phyloP scores from a whole-genome alignment of 92 coral and sea anemone species.

The Epizoanthus ramosus region DNA sequence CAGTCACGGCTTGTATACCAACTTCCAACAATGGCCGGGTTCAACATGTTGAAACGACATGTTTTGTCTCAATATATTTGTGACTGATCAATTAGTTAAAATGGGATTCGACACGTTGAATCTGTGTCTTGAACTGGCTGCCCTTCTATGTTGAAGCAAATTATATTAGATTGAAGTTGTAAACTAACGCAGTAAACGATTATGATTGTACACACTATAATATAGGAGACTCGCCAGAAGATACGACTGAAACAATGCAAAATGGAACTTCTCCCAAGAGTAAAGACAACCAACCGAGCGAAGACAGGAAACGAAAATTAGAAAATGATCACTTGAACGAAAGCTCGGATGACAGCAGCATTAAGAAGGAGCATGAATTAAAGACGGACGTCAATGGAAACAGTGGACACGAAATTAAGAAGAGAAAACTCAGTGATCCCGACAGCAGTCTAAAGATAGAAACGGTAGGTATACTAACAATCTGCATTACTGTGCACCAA shows the following conservation, averaged over 20 bases:
- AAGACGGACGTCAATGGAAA: constrained; percentile 89
- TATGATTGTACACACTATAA: not conserved
- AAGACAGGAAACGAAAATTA: constrained; percentile 77
- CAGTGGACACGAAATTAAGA: constrained; percentile 86
- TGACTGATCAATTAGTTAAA: no score
- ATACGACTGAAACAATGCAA: constrained; percentile 52
- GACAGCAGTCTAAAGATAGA: constrained; percentile 69
- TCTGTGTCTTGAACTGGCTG: no score
- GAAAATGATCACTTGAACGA: constrained; percentile 59
- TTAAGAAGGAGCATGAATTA: constrained; percentile 59
- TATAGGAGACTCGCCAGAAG: constrained; percentile 46
- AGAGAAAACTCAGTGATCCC: constrained; percentile 66
- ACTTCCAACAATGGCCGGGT: no score
- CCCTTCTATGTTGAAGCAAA: no score
- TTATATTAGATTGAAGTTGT: no score
- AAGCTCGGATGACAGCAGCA: constrained; percentile 54
- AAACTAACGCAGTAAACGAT: not conserved
- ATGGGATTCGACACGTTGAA: no score
- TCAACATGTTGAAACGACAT: no score
- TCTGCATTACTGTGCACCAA: no score
- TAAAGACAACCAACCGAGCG: constrained; percentile 21
- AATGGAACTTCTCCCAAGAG: constrained; percentile 33
- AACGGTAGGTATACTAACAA: constrained; percentile 41
- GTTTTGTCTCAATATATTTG: no score
- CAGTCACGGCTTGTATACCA: no score